A percentile compares a stretch with the other conserved stretches of the same genome.
Evolutionary conservation across 2,888 invertebrate genomes (phyloP).

Genomic region (Patella ulyssiponensis): DNA sequence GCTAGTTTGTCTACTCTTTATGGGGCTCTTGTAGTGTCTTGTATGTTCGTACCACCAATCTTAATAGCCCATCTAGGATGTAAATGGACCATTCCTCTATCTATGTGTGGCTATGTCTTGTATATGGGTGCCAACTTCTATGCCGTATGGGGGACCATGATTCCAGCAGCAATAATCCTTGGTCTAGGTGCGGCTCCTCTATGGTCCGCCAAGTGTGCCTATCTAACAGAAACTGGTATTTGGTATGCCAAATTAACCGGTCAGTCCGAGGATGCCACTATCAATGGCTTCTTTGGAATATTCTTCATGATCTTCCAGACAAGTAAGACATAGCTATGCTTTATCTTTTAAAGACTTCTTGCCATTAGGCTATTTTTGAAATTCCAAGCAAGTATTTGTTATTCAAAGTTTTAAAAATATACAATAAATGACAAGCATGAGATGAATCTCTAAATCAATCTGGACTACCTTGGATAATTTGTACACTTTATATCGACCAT

Average conservation of each 20-base stretch:
- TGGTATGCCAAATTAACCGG: constrained; percentile 88
- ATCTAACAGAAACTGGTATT: constrained; percentile 86
- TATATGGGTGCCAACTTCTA: constrained; percentile 96
- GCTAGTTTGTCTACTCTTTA: constrained; percentile 92
- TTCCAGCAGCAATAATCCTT: constrained; percentile 87
- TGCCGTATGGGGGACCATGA: constrained; percentile 85
- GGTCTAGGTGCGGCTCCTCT: constrained; percentile 96
- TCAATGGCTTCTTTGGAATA: constrained; percentile 97
- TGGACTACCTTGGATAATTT: no score
- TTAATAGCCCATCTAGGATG: constrained; percentile 80
- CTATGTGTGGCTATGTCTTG: constrained; percentile 93
- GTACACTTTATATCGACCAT: no score
- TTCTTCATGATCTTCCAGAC: constrained; percentile 99
- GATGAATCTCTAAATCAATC: no score
- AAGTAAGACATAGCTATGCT: constrained; percentile 77
- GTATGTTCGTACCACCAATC: constrained; percentile 80
- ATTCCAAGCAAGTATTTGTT: no score
- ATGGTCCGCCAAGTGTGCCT: constrained; percentile 99
- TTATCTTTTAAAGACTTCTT: no score
- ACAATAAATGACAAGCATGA: no score
- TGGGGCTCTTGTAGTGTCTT: constrained; percentile 92
- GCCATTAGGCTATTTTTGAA: no score
- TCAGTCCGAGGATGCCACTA: constrained; percentile 88
- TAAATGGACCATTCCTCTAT: constrained; percentile 94
- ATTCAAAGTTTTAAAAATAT: no score